Base-by-base conservation (phyloP, 2,888 invertebrate genomes). In the Anodontia alba region DNA sequence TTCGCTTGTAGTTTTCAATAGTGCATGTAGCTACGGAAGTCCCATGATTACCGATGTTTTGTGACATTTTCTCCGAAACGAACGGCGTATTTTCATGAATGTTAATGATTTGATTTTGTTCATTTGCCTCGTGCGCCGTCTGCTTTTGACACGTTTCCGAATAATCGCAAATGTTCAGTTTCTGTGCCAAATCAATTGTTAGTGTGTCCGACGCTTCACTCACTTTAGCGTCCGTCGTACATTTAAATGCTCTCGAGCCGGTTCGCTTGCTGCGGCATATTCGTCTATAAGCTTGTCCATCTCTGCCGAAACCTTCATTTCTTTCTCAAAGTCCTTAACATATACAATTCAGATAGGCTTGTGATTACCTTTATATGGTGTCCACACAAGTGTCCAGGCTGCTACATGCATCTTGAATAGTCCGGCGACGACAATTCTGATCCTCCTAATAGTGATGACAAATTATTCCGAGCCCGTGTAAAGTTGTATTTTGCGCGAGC, bases 161-260 rank as follows among this genome's bases (percentile, higher is more conserved):
- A n/a, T n/a, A n/a, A n/a, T n/a, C n/a, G n/a, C n/a, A n/a, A n/a
- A n/a, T n/a, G n/a, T n/a, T n/a, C n/a, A n/a, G n/a, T n/a, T n/a
- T n/a, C n/a, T n/a, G n/a, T n/a, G n/a, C n/a, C n/a, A n/a, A n/a
- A n/a, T n/a, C n/a, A n/a, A n/a, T n/a, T n/a, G n/a, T n/a, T n/a
- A n/a, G n/a, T n/a, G n/a, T n/a, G n/a, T n/a, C n/a, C n/a, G n/a
- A n/a, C n/a, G n/a, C n/a, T n/a, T n/a, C n/a, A n/a, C n/a, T n/a
- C n/a, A n/a, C n/a, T n/a, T n/a, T n/a, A n/a, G n/a, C 51, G 51
- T 51, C 51, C 51, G 15, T 51, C 51, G 51, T 51, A n/a, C 51
- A n/a, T 51, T 12, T n/a, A 51, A 51, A 51, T 51, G 23, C 51
- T 51, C 51, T 12, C 51, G 51, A 12, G 20, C 51, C 51, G 51